phyloP scores from a whole-genome alignment of 2,797 vertebrate species.

The Chelon auratus region DNA sequence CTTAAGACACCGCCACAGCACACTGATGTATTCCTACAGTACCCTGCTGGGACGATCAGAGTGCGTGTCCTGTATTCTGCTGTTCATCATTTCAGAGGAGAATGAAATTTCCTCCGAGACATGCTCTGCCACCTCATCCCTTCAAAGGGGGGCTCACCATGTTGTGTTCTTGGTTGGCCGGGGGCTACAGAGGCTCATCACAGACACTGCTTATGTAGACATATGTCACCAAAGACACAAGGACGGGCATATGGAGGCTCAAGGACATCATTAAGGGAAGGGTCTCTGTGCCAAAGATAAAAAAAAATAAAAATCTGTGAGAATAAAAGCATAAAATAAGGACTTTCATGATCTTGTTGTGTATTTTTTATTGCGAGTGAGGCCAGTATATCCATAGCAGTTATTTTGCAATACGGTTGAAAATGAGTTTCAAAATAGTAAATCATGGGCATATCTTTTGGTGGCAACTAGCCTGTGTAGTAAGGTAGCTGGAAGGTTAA shows the following conservation, averaged over 20 bases:
- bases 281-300: slow-evolving; percentile 16
- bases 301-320: neutral
- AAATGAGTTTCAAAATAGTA: neutral
- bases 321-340: slow-evolving; percentile 12
- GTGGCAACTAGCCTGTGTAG: neutral
- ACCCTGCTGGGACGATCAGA: slow-evolving; percentile 34
- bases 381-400: no score
- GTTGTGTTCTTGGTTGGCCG: slow-evolving; percentile 49
- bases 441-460: neutral
- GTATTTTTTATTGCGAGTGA: no score
- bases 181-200: slow-evolving; percentile 54
- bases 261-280: slow-evolving; percentile 44
- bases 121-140: slow-evolving; percentile 40
- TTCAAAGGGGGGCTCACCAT: slow-evolving; percentile 32
- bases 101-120: slow-evolving; percentile 61
- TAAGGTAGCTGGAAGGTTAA: neutral
- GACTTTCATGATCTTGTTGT: neutral
- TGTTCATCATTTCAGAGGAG: slow-evolving; percentile 58
- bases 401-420: neutral
- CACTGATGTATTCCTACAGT: slow-evolving; percentile 31
- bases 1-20: neutral
- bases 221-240: slow-evolving; percentile 56
- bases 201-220: slow-evolving; percentile 44
- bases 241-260: slow-evolving; percentile 33
- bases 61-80: slow-evolving; percentile 36